Evolutionary conservation across 2,113 vertebrate species (phyloP).

Genomic region (Acrocephalus kingi): DNA sequence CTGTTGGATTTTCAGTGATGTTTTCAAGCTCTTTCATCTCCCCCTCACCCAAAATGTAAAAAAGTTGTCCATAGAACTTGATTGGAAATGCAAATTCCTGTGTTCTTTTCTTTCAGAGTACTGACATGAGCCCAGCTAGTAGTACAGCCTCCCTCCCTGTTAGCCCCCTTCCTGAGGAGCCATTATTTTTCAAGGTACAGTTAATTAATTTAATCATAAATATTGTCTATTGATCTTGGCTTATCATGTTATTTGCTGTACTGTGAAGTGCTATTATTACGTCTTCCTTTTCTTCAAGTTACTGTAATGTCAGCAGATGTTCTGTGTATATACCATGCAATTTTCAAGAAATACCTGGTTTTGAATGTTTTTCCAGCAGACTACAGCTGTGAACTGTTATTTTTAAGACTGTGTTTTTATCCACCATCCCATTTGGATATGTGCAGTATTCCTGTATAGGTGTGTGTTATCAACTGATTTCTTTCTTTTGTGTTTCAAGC

Average conservation of each 20-base stretch:
- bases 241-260: neutral
- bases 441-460: neutral
- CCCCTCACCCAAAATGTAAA: neutral
- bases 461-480: neutral
- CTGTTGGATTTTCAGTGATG: neutral
- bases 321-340: neutral
- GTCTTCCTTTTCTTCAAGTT: neutral
- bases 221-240: neutral
- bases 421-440: neutral
- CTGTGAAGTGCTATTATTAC: neutral
- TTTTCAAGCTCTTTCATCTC: neutral
- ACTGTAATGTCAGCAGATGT: neutral
- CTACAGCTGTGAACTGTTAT: neutral
- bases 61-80: neutral
- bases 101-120: constrained; percentile 80
- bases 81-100: neutral
- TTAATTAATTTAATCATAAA: neutral
- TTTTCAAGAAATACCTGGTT: neutral
- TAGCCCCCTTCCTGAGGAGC: constrained; percentile 92
- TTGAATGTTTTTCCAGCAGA: neutral
- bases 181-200: constrained; percentile 89
- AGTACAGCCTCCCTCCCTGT: constrained; percentile 93
- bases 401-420: neutral
- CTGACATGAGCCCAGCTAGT: constrained; percentile 91
- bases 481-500: neutral